These are phyloP conservation scores for Ormyrus labotus DNA, from an alignment of 2,888 invertebrate genomes.

Conservation along the genomic window DNA sequence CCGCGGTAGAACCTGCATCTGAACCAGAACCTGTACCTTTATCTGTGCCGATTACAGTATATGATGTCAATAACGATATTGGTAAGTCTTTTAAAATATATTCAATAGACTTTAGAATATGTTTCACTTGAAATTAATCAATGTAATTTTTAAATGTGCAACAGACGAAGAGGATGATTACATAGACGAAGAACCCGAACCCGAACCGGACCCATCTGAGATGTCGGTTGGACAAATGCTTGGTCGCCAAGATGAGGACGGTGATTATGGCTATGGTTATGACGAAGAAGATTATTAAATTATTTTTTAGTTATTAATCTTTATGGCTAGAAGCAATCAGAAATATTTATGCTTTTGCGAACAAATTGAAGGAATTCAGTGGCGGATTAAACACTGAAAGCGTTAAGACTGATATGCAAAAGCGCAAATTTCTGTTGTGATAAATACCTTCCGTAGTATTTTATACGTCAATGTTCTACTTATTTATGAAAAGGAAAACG, in stretches of 20 bases:
- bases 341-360: conserved; percentile 22
- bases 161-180: conserved; percentile 68
- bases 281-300: conserved; percentile 78
- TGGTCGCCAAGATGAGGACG: conserved; percentile 80
- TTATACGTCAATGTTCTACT: conserved; percentile 20
- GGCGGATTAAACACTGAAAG: conserved; percentile 43
- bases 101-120: conserved; percentile 18
- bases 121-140: conserved; percentile 24
- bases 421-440: conserved; percentile 23
- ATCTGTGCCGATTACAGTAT: neutral
- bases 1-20: conserved; percentile 44
- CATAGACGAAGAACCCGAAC: conserved; percentile 69
- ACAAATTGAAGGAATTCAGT: conserved; percentile 33
- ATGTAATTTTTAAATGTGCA: conserved; percentile 46
- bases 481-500: conserved; percentile 32
- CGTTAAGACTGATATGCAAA: conserved; percentile 46
- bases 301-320: conserved; percentile 72
- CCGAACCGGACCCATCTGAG: conserved; percentile 66
- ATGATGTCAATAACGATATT: conserved; percentile 44
- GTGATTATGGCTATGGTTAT: conserved; percentile 80
- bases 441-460: conserved; percentile 42
- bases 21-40: conserved; percentile 30
- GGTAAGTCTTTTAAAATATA: conserved; percentile 27
- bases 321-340: conserved; percentile 6
- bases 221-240: conserved; percentile 70